A percentile compares a stretch with the other conserved stretches of the same genome.
Evolutionary conservation across 2,888 invertebrate species (phyloP).

Genomic region (Chymomyza procnemis): DNA sequence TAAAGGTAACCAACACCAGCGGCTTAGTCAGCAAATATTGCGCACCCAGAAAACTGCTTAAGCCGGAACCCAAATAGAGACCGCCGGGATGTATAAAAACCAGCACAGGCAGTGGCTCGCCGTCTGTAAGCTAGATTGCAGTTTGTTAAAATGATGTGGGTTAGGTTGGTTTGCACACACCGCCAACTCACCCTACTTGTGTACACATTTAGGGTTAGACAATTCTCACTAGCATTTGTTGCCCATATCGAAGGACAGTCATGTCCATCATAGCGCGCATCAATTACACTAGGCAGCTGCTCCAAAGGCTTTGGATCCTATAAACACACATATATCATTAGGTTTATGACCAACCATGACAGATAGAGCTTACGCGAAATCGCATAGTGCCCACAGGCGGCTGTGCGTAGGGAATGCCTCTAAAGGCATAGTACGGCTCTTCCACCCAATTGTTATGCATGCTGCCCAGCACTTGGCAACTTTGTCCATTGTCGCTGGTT

Average conservation of each 20-base stretch:
- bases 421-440: constrained; percentile 43
- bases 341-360: not conserved
- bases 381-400: constrained; percentile 76
- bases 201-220: constrained; percentile 80
- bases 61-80: constrained; percentile 80
- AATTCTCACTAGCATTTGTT: constrained; percentile 79
- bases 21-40: constrained; percentile 81
- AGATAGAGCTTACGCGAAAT: constrained; percentile 47
- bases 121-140: constrained; percentile 24
- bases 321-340: not conserved
- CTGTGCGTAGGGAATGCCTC: constrained; percentile 65
- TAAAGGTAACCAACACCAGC: constrained; percentile 82
- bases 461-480: constrained; percentile 2
- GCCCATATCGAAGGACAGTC: constrained; percentile 79
- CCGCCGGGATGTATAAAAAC: constrained; percentile 83
- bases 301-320: constrained; percentile 78
- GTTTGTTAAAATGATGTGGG: not conserved
- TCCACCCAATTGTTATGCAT: constrained; percentile 10
- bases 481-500: not conserved
- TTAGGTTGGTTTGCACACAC: not conserved
- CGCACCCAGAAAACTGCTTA: constrained; percentile 79
- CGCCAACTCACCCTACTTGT: constrained; percentile 62
- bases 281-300: constrained; percentile 27
- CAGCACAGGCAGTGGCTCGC: constrained; percentile 79
- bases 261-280: constrained; percentile 80